A percentile compares a stretch with the other conserved stretches of the same genome.
Conservation (phyloP, 2,797 vertebrate genomes). For the Sebastes jordani region DNA sequence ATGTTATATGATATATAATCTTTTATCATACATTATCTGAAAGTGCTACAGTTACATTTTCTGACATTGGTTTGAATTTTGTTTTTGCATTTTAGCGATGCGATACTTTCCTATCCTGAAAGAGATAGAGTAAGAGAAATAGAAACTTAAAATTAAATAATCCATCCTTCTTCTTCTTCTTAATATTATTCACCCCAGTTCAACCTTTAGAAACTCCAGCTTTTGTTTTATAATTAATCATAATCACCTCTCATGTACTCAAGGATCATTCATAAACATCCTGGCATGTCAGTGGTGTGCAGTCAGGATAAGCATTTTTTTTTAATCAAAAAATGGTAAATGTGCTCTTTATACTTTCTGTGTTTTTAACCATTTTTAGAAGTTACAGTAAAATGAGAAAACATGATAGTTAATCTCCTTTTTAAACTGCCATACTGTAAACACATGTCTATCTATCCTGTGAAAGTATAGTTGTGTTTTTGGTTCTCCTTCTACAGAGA, state of each 20-base stretch:
- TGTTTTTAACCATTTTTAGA: not conserved
- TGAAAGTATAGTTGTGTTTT: not conserved
- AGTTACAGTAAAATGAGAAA: not conserved
- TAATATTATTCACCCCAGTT: not conserved
- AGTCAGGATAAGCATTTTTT: not conserved
- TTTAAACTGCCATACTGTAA: not conserved
- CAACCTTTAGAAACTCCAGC: constrained; percentile 5
- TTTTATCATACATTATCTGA: not conserved
- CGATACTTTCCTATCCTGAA: not conserved
- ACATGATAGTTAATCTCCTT: not conserved
- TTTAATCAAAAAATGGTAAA: not conserved
- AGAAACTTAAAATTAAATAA: not conserved
- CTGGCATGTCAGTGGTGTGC: not conserved
- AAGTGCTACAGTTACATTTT: not conserved
- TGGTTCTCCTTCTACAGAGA: not conserved
- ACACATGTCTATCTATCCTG: not conserved
- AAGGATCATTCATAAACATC: not conserved
- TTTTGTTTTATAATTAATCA: constrained; percentile 8
- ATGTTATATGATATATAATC: not conserved
- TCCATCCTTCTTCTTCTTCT: not conserved
- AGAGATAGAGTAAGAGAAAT: not conserved
- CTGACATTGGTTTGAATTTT: not conserved
- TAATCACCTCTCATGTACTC: not conserved
- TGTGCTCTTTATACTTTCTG: not conserved
- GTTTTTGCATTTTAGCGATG: not conserved